These are phyloP conservation scores for Prunella himalayana DNA, from an alignment of 2,113 vertebrate genomes.

Conservation along the genomic window DNA sequence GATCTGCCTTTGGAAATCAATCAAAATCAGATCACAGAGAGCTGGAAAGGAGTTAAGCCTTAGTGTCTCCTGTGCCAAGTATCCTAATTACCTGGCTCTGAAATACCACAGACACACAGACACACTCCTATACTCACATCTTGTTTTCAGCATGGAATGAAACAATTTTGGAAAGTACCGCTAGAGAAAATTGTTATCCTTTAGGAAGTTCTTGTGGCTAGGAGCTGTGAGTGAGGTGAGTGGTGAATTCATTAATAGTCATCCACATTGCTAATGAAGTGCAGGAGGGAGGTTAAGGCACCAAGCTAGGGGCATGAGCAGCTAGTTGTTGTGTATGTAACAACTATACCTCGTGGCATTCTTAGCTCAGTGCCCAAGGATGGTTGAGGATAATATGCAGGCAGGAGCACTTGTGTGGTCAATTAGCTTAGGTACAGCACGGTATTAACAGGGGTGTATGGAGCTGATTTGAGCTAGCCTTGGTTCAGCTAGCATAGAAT, in stretches of 20 bases:
- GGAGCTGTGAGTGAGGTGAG: neutral
- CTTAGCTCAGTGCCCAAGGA: neutral
- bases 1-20: constrained; percentile 43
- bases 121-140: neutral
- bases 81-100: constrained; percentile 33
- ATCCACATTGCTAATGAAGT: neutral
- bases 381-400: neutral
- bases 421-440: neutral
- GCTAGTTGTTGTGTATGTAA: neutral
- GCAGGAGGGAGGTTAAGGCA: neutral
- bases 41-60: neutral
- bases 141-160: neutral
- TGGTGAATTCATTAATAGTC: neutral
- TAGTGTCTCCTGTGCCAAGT: neutral
- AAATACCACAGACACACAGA: neutral
- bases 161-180: neutral
- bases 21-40: constrained; percentile 29
- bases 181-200: neutral
- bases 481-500: neutral
- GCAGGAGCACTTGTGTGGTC: neutral
- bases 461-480: neutral
- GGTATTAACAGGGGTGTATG: neutral
- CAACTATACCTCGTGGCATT: neutral
- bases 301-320: neutral
- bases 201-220: neutral